Base-by-base conservation (phyloP, 2,113 vertebrate species). In the Chloebia gouldiae region DNA sequence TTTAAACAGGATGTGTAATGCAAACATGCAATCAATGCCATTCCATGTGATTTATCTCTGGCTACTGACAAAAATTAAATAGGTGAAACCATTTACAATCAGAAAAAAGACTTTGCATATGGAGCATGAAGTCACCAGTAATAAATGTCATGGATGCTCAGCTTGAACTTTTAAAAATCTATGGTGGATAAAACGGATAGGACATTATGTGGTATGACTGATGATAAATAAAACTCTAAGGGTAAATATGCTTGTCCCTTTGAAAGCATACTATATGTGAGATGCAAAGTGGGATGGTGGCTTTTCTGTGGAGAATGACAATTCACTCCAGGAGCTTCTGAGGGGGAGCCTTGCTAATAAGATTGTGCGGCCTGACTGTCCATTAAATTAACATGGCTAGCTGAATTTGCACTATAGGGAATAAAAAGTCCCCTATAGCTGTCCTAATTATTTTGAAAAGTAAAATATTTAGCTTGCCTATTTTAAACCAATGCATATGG, bases 351-450 rank as follows among this genome's bases (percentile, higher is more conserved):
- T 90, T 71, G 40, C 33, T 86, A 88, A 73, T 56, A 94, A 78
- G 60, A 70, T 44, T 86, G 9, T 88, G 50, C 90, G 56, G 50
- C 54, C 60, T 91, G 42, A 69, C 45, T 88, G 72, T 82, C 81
- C 81, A 49, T 87, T 93, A 88, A 88, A 91, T 93, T 94, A 83
- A 92, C 69, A 60, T 81, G 85, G 56, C 71, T 92, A 93, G 83
- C 71, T 81, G 68, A 78, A 88, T 80, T 88, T 94, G 75, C 75
- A 86, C 54, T 63, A 78, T 56, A 86, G 35, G n/a, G 44, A 73
- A 86, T 59, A 89, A 68, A 71, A 85, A 69, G 28, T 63, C 68
- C 39, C 91, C 42, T 94, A 42, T 90, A 76, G 30, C 66, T 86
- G 42, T 60, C 24, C 64, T 92, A 53, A 84, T 84, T 94, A 35